These are phyloP conservation scores for Lepilemur ruficaudatus DNA, from an alignment of 2,797 vertebrate genomes.

Conservation along the genomic window DNA sequence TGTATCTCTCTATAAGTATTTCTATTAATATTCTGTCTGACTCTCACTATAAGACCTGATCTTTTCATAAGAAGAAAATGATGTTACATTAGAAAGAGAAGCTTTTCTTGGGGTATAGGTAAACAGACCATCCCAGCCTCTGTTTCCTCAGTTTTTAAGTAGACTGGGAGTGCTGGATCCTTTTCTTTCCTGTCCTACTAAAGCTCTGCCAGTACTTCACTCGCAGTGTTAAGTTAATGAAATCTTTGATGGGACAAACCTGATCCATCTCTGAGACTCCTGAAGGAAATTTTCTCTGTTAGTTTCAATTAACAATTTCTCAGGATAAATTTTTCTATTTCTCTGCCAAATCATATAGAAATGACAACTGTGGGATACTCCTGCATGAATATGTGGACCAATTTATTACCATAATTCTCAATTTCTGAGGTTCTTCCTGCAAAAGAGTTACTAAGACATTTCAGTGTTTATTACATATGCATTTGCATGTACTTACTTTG, in stretches of 20 bases:
- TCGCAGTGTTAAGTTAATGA: conserved; percentile 30
- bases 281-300: conserved; percentile 38
- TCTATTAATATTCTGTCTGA: background rate
- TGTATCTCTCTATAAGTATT: background rate
- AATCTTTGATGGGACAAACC: conserved; percentile 42
- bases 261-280: conserved; percentile 8
- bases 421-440: background rate
- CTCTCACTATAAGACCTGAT: background rate
- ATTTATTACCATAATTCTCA: background rate
- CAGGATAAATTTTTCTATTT: conserved; percentile 6
- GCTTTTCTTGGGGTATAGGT: background rate
- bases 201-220: background rate
- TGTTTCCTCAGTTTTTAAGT: background rate
- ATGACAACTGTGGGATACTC: conserved; percentile 4
- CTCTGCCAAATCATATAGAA: conserved; percentile 37
- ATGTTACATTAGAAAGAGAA: background rate
- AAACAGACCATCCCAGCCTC: background rate
- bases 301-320: conserved; percentile 44
- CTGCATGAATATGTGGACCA: background rate
- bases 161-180: background rate
- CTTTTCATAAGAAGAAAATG: background rate
- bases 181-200: background rate
- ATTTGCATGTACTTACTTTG: background rate
- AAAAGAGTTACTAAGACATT: background rate
- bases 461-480: background rate